A percentile compares a stretch with the other conserved stretches of the same genome.
Conservation (phyloP, 2,888 invertebrate species). For the Arge pagana region DNA sequence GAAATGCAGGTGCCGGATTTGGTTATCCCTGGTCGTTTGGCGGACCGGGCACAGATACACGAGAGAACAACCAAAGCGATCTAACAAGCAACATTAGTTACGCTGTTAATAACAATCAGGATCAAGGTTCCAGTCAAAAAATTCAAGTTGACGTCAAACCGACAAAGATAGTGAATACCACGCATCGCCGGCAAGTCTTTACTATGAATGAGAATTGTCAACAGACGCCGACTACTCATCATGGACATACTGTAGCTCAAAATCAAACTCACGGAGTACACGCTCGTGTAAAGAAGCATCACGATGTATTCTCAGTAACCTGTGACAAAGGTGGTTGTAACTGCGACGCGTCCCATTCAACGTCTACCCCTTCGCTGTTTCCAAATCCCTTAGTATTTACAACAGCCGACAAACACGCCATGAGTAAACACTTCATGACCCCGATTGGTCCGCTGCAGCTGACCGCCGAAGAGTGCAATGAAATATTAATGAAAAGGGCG, state of each 20-base stretch:
- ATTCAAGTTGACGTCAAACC: slow-evolving; percentile 55
- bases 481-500: slow-evolving; percentile 76
- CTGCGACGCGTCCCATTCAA: slow-evolving; percentile 54
- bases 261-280: slow-evolving; percentile 62
- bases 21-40: slow-evolving; percentile 56
- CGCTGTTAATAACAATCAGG: slow-evolving; percentile 56
- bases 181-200: slow-evolving; percentile 53
- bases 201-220: slow-evolving; percentile 55
- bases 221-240: slow-evolving; percentile 45
- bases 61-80: slow-evolving; percentile 51
- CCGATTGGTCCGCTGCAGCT: slow-evolving; percentile 74
- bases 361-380: slow-evolving; percentile 52
- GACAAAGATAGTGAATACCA: slow-evolving; percentile 48
- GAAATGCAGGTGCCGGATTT: slow-evolving; percentile 55
- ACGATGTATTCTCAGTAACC: slow-evolving; percentile 53
- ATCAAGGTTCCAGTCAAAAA: slow-evolving; percentile 54
- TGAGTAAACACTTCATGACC: slow-evolving; percentile 70
- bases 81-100: slow-evolving; percentile 53
- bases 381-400: slow-evolving; percentile 56
- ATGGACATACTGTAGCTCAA: slow-evolving; percentile 49
- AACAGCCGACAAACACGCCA: slow-evolving; percentile 54
- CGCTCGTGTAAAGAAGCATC: slow-evolving; percentile 52
- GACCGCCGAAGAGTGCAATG: slow-evolving; percentile 78
- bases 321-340: slow-evolving; percentile 56
- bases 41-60: slow-evolving; percentile 51